These are phyloP conservation scores for Elegia similella DNA, from an alignment of 2,888 invertebrate genomes.

Conservation along the genomic window DNA sequence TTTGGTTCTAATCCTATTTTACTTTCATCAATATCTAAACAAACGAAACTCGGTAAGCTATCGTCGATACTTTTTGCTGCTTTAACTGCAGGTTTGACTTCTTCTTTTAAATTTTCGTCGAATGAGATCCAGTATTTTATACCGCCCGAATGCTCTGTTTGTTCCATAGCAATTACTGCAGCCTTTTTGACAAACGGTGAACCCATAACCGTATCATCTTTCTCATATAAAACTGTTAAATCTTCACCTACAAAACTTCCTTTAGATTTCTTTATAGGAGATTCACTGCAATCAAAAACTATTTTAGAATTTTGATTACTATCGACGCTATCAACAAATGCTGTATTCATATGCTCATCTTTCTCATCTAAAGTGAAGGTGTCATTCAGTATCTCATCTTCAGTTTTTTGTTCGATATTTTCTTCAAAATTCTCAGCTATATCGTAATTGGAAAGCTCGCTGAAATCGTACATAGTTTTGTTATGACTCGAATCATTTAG, in stretches of 20 bases:
- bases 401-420: conserved; percentile 9
- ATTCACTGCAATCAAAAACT: conserved; percentile 54
- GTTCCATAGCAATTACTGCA: conserved; percentile 66
- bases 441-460: background rate
- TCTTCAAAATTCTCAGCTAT: conserved; percentile 17
- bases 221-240: conserved; percentile 46
- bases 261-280: conserved; percentile 44
- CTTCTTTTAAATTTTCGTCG: conserved; percentile 48
- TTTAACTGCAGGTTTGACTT: conserved; percentile 26
- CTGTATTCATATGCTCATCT: conserved; percentile 54
- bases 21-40: conserved; percentile 32
- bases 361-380: conserved; percentile 34
- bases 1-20: conserved; percentile 8
- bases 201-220: conserved; percentile 44
- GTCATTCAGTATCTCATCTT: conserved; percentile 9
- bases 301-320: conserved; percentile 19
- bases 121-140: conserved; percentile 75
- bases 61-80: conserved; percentile 39
- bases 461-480: conserved; percentile 1
- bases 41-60: conserved; percentile 58
- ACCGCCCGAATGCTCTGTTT: conserved; percentile 61
- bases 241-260: conserved; percentile 32
- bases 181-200: conserved; percentile 61
- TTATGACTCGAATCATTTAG: conserved; percentile 4
- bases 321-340: conserved; percentile 50